Base-by-base conservation (phyloP, 2,113 vertebrate genomes). In the Tympanuchus pallidicinctus region DNA sequence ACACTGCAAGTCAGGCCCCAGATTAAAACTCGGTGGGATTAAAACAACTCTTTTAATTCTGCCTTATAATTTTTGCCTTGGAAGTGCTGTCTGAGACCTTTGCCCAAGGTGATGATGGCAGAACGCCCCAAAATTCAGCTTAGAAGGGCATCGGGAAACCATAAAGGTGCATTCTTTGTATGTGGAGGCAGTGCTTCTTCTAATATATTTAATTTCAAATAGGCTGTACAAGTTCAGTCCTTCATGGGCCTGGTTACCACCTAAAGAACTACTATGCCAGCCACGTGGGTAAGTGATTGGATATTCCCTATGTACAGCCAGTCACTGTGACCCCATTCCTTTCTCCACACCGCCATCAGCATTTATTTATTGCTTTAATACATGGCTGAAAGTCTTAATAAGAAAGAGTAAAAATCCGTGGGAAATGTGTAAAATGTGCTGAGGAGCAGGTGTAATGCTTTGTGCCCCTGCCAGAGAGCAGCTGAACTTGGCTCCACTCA, bases 201-300 rank as follows among this genome's bases (percentile, higher is more conserved):
- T 45, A 13, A 1, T 8, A 2, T 40, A 16, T n/a, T 54, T 54
- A 12, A 27, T 47, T 65, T 71, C 27, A 32, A 43, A 14, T 1
- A 47, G n/a, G 7, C 17, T 36, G 45, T 20, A 15, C 59, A 54
- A 42, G 4, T 54, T 71, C n/a, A 18, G 50, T 54, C n/a, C 43
- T 93, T 71, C 2, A 2, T 47, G 43, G 59, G 17, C n/a, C 4
- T 36, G 50, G 24, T 60, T 47, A 48, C 43, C 8, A 42, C 18
- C 14, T 81, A 17, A 42, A 24, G 36, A 71, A 24, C 9, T 28
- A 6, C 3, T 25, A 8, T 13, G 15, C n/a, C 16, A 12, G 60
- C 38, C 34, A 22, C 27, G 67, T 0, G 2, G 32, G 18, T 43
- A 10, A 84, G 38, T 1, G 0, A 1, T 21, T 13, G 43, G 50